Percentiles rank a stretch among this genome's conserved stretches.
Evolutionary conservation across 2,113 vertebrate species (phyloP).

Genomic region (Urocitellus parryii): DNA sequence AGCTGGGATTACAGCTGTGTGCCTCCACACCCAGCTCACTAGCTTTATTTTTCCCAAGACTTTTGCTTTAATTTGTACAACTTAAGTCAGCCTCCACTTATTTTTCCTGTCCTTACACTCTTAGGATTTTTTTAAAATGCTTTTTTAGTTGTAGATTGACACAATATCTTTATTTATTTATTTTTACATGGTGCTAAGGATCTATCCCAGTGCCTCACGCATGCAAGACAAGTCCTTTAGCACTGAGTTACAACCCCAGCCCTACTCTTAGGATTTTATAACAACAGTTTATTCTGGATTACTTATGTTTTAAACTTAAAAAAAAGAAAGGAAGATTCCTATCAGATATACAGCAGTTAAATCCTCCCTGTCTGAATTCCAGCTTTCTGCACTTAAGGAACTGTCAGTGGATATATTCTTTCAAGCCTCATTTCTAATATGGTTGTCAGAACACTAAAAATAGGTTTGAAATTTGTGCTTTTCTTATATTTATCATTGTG

Average conservation of each 20-base stretch:
- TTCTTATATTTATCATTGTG: neutral
- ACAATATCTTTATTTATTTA: too few species aligned
- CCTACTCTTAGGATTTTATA: neutral
- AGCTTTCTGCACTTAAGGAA: neutral
- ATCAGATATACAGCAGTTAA: neutral
- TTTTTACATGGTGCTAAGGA: too few species aligned
- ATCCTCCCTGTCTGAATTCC: neutral
- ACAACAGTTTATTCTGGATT: slow-evolving; percentile 8
- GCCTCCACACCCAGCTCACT: neutral
- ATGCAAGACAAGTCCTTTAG: too few species aligned
- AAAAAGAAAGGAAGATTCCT: neutral
- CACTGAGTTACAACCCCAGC: too few species aligned
- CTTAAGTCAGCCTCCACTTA: slow-evolving; percentile 7
- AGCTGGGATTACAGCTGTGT: too few species aligned
- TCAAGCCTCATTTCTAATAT: neutral
- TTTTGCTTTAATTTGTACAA: slow-evolving; percentile 45
- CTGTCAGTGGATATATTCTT: neutral
- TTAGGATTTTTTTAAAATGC: neutral
- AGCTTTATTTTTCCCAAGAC: slow-evolving; percentile 35
- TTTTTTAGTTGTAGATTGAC: too few species aligned
- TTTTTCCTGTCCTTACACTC: slow-evolving; percentile 28
- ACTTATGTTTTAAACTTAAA: neutral
- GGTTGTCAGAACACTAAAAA: neutral
- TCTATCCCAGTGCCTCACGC: too few species aligned
- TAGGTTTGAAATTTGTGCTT: neutral